phyloP scores from a whole-genome alignment of 2,113 vertebrate species.

The Athene noctua region DNA sequence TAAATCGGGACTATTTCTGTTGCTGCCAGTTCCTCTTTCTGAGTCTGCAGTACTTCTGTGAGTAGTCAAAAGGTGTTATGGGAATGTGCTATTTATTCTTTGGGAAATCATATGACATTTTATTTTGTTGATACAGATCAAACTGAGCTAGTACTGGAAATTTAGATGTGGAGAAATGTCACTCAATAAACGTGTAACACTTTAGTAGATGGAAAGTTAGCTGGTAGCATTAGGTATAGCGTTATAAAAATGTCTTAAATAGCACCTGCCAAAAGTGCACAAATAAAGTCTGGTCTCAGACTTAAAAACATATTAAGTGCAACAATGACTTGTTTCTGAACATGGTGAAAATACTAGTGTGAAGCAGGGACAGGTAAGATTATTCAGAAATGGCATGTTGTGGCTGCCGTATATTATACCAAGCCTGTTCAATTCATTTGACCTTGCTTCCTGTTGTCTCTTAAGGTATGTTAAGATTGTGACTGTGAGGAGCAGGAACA shows the following conservation, averaged over 20 bases:
- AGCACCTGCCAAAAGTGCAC: background rate
- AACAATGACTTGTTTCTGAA: background rate
- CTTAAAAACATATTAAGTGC: background rate
- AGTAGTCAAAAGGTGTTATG: background rate
- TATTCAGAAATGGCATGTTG: background rate
- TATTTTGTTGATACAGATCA: slow-evolving; percentile 16
- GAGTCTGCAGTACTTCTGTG: background rate
- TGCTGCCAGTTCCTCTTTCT: background rate
- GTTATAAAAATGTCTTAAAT: slow-evolving; percentile 22
- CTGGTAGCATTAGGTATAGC: background rate
- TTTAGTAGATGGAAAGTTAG: slow-evolving; percentile 30
- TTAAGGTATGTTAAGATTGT: background rate
- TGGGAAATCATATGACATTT: slow-evolving; percentile 11
- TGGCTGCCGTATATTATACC: background rate
- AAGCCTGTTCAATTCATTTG: background rate
- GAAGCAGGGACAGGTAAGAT: background rate
- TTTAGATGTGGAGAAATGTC: background rate
- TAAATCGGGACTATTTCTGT: background rate
- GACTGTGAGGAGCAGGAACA: background rate
- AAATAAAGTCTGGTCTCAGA: background rate
- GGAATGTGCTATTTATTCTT: slow-evolving; percentile 26
- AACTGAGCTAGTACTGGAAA: slow-evolving; percentile 25
- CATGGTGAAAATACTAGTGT: background rate
- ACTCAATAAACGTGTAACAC: slow-evolving; percentile 29
- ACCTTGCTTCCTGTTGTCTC: background rate